Base-by-base conservation (phyloP, 2,113 vertebrate genomes). In the Mesitornis unicolor region DNA sequence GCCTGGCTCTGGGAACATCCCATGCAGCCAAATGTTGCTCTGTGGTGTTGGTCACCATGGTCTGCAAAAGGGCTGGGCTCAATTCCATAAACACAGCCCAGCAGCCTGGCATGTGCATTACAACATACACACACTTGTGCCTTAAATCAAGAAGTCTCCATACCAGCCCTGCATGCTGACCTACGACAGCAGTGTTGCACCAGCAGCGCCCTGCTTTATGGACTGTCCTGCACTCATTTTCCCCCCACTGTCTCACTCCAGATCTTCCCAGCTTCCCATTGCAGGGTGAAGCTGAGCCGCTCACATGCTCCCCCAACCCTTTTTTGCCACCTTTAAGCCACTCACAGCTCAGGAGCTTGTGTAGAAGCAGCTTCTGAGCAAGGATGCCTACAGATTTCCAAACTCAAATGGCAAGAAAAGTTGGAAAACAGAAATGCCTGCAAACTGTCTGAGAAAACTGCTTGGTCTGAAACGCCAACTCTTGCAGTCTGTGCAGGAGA, bases 21-120 rank as follows among this genome's bases (percentile, higher is more conserved):
- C 5, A 0, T 4, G 35, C 64, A 74, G 31, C 42, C 51, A 35
- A 54, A 43, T 8, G 3, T 29, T 14, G 10, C 54, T 40, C 56
- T 22, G 31, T 1, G 0, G 21, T 13, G 48, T 22, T 1, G 0
- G 15, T 38, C 15, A 48, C n/a, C 4, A 0, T 1, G 21, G 7
- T 50, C 47, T 68, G 13, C 38, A 14, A 5, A 1, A 0, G 51
- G 20, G 38, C 47, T 63, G 65, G 48, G 26, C 45, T 45, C 56
- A 4, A 2, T 36, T 40, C 64, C 79, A 28, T 2, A 14, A 19
- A 5, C 36, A 24, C 17, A 42, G 33, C 73, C 53, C 31, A 5
- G 48, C 42, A 76, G 48, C 35, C 13, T 7, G 15, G 25, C 18
- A 31, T 1, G 1, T 13, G 29, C 38, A 13, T 33, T 25, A 3